These are phyloP conservation scores for Planiliza haematocheilus DNA, from an alignment of 2,113 vertebrate genomes.

Conservation along the genomic window DNA sequence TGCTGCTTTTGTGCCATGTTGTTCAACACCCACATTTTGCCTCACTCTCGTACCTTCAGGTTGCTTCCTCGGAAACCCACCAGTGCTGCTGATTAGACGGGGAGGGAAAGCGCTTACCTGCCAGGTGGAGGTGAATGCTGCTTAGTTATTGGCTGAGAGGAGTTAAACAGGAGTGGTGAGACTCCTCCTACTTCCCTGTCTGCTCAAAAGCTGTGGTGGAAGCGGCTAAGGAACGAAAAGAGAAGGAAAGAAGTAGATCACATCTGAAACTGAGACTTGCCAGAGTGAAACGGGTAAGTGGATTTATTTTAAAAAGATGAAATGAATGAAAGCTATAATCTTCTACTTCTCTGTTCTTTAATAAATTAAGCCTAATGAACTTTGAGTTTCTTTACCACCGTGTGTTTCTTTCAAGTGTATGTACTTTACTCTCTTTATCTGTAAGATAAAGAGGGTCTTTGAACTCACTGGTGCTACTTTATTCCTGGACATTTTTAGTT, in stretches of 20 bases:
- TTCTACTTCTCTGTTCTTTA: too few relatives aligned
- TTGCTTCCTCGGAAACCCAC: background rate
- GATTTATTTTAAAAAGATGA: too few relatives aligned
- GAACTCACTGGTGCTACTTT: too few relatives aligned
- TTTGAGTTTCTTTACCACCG: too few relatives aligned
- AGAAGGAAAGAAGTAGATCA: constrained; percentile 9
- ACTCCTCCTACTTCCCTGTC: constrained; percentile 53
- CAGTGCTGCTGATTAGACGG: constrained; percentile 41
- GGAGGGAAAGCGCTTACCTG: constrained; percentile 32
- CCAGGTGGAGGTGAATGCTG: constrained; percentile 65
- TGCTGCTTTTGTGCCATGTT: constrained; percentile 9
- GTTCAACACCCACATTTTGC: background rate
- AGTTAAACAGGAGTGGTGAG: constrained; percentile 25
- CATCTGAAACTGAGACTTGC: background rate
- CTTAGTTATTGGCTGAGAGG: constrained; percentile 46
- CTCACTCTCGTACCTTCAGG: constrained; percentile 20
- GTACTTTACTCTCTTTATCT: background rate
- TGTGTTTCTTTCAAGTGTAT: background rate
- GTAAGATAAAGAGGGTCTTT: background rate
- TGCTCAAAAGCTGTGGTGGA: constrained; percentile 33
- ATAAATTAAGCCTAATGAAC: too few relatives aligned
- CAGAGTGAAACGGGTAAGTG: background rate
- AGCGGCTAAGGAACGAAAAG: constrained; percentile 36
- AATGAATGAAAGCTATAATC: too few relatives aligned
- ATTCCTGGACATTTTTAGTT: background rate